These are phyloP conservation scores for Diprion similis DNA, from an alignment of 1,140 invertebrate genomes.

Conservation along the genomic window DNA sequence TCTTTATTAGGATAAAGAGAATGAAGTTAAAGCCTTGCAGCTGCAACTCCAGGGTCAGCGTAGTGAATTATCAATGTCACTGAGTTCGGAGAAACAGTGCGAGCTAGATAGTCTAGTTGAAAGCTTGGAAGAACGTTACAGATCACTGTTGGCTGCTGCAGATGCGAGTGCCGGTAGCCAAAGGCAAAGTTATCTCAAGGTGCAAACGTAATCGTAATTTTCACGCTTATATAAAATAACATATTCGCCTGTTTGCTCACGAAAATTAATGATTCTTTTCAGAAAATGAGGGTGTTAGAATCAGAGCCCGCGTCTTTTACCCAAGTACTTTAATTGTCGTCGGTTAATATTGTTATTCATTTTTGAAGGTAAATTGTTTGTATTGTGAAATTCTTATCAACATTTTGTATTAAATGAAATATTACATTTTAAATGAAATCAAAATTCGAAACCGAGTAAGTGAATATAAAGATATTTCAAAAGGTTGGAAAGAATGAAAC, in stretches of 20 bases:
- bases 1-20: slow-evolving; percentile 29
- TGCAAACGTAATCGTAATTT: slow-evolving; percentile 15
- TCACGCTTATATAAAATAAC: neutral
- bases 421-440: too few relatives aligned
- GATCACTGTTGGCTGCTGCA: slow-evolving; percentile 23
- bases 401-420: too few relatives aligned
- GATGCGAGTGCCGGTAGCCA: slow-evolving; percentile 29
- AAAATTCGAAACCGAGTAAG: too few relatives aligned
- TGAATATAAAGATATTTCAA: too few relatives aligned
- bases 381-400: too few relatives aligned
- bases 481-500: too few relatives aligned
- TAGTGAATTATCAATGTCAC: slow-evolving; percentile 28
- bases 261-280: neutral
- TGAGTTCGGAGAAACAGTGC: slow-evolving; percentile 31
- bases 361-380: too few relatives aligned
- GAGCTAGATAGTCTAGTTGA: slow-evolving; percentile 27
- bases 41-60: slow-evolving; percentile 30
- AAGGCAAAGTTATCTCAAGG: slow-evolving; percentile 32
- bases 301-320: neutral
- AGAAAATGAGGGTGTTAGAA: slow-evolving; percentile 1
- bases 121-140: slow-evolving; percentile 31
- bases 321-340: neutral
- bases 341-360: too few relatives aligned
- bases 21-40: slow-evolving; percentile 31
- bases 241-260: neutral